A percentile compares a stretch with the other conserved stretches of the same genome.
These are phyloP conservation scores for Frankliniella fusca DNA, from an alignment of 2,888 invertebrate species.

Conservation along the genomic window DNA sequence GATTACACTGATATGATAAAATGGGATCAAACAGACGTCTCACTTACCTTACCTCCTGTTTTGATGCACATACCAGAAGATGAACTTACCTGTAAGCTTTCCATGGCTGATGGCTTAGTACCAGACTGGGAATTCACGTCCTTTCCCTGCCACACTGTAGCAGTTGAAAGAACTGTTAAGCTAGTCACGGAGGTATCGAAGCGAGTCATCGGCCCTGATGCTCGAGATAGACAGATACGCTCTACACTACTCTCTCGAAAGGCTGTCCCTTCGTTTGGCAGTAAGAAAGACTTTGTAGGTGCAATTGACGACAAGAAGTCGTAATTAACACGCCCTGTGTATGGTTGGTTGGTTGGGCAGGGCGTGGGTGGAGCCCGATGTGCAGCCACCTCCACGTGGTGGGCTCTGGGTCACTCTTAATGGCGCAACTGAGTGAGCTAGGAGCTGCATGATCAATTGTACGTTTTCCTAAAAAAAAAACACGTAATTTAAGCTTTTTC, in stretches of 20 bases:
- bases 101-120: neutral
- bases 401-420: conserved; percentile 31
- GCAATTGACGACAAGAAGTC: too few relatives aligned
- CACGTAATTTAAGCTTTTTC: too few relatives aligned
- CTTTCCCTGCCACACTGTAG: conserved; percentile 37
- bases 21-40: conserved; percentile 17
- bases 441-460: too few relatives aligned
- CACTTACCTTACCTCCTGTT: conserved; percentile 29
- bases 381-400: conserved; percentile 32
- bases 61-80: conserved; percentile 29
- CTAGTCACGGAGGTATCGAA: conserved; percentile 37
- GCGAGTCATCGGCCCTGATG: conserved; percentile 30
- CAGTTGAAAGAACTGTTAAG: conserved; percentile 37
- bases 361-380: conserved; percentile 33
- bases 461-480: too few relatives aligned
- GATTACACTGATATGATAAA: conserved; percentile 15
- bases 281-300: neutral
- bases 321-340: neutral
- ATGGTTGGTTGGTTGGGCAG: conserved; percentile 34
- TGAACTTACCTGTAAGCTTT: neutral
- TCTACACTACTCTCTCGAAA: neutral
- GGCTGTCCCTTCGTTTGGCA: neutral
- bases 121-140: conserved; percentile 24
- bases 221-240: conserved; percentile 34
- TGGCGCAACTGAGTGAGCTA: conserved; percentile 28